Base-by-base conservation (phyloP, 2,888 invertebrate species). In the Leptura quadrifasciata region DNA sequence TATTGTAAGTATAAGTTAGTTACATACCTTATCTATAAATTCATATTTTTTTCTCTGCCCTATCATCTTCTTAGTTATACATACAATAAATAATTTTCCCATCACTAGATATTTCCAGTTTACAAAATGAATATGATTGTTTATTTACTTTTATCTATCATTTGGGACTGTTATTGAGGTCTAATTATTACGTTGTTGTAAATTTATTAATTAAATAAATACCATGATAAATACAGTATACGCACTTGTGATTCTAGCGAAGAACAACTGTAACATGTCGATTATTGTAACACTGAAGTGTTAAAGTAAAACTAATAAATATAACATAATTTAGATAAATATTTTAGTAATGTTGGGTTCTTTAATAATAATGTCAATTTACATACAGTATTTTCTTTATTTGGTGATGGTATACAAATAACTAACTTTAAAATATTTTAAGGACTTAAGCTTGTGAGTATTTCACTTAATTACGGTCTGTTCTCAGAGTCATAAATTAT, bases 101-200 rank as follows among this genome's bases (percentile, higher is more conserved):
- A 4, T 31, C n/a, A 47, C 47, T 47, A n/a, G 47, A n/a, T 47
- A 47, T 47, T 47, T 47, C 47, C 47, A 47, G 47, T n/a, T 47
- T 5, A n/a, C 2, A 47, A 47, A 47, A 47, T 47, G 47, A 47
- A n/a, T 2, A 47, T 47, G n/a, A 47, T 47, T 47, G 47, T 47
- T 47, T 47, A 47, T 47, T 47, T 47, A 47, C 47, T n/a, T n/a
- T 47, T n/a, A 47, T n/a, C n/a, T 47, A 47, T 47, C 15, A n/a
- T 47, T n/a, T 47, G n/a, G 47, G 15, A 47, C n/a, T n/a, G 47
- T 15, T 47, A 39, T 47, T n/a, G 47, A 47, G 47, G 15, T 47
- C 47, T 47, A 47, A 47, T 47, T 39, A 39, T 39, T 47, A 47
- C 47, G 47, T 47, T 47, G 47, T 15, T 47, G n/a, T 47, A 15